Percentiles rank a stretch among this genome's conserved stretches.
phyloP scores from a whole-genome alignment of 1,140 invertebrate genomes.

The Proctacanthus coquilletti region DNA sequence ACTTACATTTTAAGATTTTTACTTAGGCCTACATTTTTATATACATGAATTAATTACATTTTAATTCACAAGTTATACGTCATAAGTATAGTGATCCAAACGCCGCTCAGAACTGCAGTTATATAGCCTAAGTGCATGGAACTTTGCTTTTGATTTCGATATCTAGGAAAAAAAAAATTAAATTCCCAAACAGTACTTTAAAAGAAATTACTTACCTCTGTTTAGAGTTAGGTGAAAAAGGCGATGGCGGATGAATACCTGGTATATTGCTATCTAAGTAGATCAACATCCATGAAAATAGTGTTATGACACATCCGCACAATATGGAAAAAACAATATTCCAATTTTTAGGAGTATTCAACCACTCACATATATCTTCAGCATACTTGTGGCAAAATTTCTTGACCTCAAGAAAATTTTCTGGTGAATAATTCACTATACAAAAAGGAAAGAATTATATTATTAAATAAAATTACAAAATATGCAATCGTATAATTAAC shows the following conservation, averaged over 20 bases:
- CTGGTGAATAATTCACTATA: no score
- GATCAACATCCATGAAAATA: conserved; percentile 32
- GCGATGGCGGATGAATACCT: conserved; percentile 32
- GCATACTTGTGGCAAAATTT: no score
- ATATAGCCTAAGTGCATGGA: conserved; percentile 16
- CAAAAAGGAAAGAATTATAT: no score
- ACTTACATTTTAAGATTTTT: background rate
- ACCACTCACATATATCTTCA: background rate
- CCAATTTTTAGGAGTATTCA: background rate
- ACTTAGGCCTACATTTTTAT: background rate
- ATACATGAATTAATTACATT: conserved; percentile 1
- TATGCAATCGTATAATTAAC: no score
- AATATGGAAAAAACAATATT: conserved; percentile 8
- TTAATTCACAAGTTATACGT: conserved; percentile 13
- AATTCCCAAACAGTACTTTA: background rate
- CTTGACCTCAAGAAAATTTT: no score
- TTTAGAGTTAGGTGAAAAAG: conserved; percentile 27
- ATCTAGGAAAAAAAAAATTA: conserved; percentile 9
- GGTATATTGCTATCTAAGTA: conserved; percentile 35
- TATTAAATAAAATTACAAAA: no score
- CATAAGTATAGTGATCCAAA: conserved; percentile 9
- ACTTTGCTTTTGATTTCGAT: conserved; percentile 8
- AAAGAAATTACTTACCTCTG: conserved; percentile 13
- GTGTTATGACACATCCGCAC: conserved; percentile 19
- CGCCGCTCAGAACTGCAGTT: conserved; percentile 11